These are phyloP conservation scores for Autographa pulchrina DNA, from an alignment of 2,888 invertebrate species.

Conservation along the genomic window DNA sequence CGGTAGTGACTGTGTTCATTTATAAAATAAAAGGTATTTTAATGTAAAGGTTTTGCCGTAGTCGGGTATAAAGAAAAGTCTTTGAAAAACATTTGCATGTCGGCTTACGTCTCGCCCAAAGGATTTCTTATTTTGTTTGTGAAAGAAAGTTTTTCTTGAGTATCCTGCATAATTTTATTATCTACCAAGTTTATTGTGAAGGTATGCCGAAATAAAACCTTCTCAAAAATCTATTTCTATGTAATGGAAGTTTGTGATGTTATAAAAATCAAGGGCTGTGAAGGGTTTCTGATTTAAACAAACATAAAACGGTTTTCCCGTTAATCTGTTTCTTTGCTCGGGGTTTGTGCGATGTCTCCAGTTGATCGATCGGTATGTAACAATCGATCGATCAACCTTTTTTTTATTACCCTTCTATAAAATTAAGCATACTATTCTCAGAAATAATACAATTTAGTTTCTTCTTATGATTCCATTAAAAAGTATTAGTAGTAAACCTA, in stretches of 20 bases:
- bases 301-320: neutral
- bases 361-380: neutral
- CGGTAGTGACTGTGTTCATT: neutral
- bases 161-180: conserved; percentile 4
- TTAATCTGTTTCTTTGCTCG: neutral
- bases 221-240: neutral
- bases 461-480: too few species aligned
- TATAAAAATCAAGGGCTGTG: neutral
- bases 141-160: conserved; percentile 40
- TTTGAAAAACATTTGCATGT: neutral
- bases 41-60: neutral
- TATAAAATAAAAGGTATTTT: neutral
- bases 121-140: conserved; percentile 32
- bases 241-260: neutral
- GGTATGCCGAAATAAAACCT: neutral
- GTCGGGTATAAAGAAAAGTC: neutral
- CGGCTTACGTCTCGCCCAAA: conserved; percentile 8
- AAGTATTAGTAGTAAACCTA: too few species aligned
- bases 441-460: too few species aligned
- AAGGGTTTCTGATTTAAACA: too few species aligned
- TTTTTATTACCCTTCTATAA: too few species aligned
- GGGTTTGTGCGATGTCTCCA: neutral
- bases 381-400: too few species aligned
- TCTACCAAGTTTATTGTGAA: neutral
- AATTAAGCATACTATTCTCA: too few species aligned